A percentile compares a stretch with the other conserved stretches of the same genome.
Evolutionary conservation across 1,140 invertebrate species (phyloP).

Genomic region (Leptinotarsa texana): DNA sequence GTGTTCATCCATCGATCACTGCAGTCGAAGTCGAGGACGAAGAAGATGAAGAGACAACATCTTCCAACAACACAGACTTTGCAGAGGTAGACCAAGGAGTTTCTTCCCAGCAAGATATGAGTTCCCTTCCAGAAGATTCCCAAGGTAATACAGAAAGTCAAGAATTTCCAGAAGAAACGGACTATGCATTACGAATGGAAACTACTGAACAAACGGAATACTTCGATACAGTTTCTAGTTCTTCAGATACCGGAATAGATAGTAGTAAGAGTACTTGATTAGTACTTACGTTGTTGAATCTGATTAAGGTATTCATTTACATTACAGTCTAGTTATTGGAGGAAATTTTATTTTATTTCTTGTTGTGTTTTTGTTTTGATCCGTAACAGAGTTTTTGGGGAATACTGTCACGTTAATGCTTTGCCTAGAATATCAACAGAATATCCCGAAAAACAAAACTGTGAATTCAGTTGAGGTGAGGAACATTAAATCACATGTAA

Average conservation of each 20-base stretch:
- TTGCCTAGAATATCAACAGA: too few species aligned
- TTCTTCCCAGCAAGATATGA: constrained; percentile 34
- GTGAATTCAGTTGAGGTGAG: too few species aligned
- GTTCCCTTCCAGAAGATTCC: constrained; percentile 35
- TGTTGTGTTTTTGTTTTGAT: background rate
- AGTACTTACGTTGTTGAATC: background rate
- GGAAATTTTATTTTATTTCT: background rate
- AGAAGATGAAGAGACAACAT: constrained; percentile 42
- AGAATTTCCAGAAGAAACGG: background rate
- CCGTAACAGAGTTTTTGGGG: too few species aligned
- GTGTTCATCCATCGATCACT: constrained; percentile 50
- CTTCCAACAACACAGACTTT: constrained; percentile 36
- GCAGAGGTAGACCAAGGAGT: constrained; percentile 36
- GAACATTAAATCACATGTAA: too few species aligned
- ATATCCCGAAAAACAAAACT: too few species aligned
- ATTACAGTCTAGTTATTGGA: background rate
- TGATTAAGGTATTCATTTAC: background rate
- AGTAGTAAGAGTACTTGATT: background rate
- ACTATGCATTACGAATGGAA: background rate
- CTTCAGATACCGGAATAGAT: background rate
- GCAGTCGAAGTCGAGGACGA: constrained; percentile 47
- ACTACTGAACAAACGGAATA: background rate
- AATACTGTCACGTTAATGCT: too few species aligned
- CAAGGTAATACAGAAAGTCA: background rate
- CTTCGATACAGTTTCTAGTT: constrained; percentile 9